Percentiles rank a stretch among this genome's conserved stretches.
phyloP scores from a whole-genome alignment of 2,113 vertebrate genomes.

The Podilymbus podiceps region DNA sequence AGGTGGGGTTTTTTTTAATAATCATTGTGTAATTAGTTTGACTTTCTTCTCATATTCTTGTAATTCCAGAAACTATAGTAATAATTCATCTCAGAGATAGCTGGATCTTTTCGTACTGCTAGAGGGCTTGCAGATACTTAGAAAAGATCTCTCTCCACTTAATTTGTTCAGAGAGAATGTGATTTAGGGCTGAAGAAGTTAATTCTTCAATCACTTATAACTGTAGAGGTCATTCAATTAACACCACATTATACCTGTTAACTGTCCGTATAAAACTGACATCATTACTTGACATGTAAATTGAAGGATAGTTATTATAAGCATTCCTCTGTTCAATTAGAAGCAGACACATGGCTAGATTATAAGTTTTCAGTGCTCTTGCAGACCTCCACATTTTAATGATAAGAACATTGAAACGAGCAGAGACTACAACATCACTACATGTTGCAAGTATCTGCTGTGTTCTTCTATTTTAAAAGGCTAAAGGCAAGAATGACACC shows the following conservation, averaged over 20 bases:
- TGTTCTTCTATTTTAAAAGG: background rate
- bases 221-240: slow-evolving; percentile 21
- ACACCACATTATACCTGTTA: slow-evolving; percentile 6
- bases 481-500: background rate
- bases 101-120: background rate
- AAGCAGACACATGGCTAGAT: background rate
- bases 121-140: background rate
- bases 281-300: slow-evolving; percentile 2
- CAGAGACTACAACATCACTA: background rate
- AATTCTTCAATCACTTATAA: slow-evolving; percentile 25
- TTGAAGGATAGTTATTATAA: background rate
- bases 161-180: background rate
- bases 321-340: background rate
- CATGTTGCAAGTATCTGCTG: background rate
- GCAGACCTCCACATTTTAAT: background rate
- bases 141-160: background rate
- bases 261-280: slow-evolving; percentile 26
- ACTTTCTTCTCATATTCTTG: background rate
- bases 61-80: background rate
- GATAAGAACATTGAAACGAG: background rate
- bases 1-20: background rate
- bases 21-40: background rate
- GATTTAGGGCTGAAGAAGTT: slow-evolving; percentile 30
- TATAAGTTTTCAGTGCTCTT: background rate
- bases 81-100: background rate